phyloP scores from a whole-genome alignment of 2,888 invertebrate species.

The Unio delphinus region DNA sequence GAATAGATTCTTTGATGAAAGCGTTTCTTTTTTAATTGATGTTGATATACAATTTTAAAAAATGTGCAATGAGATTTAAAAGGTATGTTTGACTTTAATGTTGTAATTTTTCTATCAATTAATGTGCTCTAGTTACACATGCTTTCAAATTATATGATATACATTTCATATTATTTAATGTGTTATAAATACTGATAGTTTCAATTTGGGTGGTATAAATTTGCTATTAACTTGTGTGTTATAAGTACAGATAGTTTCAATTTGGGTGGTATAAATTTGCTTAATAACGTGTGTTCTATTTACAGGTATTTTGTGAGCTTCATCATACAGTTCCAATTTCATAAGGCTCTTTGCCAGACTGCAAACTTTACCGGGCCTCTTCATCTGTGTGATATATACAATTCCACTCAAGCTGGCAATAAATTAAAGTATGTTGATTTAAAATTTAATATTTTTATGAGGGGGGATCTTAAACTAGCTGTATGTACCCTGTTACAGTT shows the following conservation, averaged over 20 bases:
- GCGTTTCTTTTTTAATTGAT: too few relatives aligned
- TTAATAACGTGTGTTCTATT: slow-evolving; percentile 6
- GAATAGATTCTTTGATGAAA: too few relatives aligned
- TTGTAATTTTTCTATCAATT: too few relatives aligned
- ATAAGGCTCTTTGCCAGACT: slow-evolving; percentile 85
- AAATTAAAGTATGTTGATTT: slow-evolving; percentile 80
- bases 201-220: too few relatives aligned
- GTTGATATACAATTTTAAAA: too few relatives aligned
- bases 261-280: too few relatives aligned
- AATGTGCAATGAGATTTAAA: too few relatives aligned
- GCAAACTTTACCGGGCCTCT: slow-evolving; percentile 84
- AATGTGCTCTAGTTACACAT: slow-evolving; percentile 16
- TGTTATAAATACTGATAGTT: slow-evolving; percentile 28
- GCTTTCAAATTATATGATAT: too few relatives aligned
- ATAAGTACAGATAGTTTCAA: slow-evolving; percentile 27
- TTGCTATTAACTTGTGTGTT: background rate
- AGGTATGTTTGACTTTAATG: too few relatives aligned
- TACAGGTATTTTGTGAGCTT: slow-evolving; percentile 81
- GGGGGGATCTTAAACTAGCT: too few relatives aligned
- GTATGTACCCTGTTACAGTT: too few relatives aligned
- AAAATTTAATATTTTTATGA: background rate
- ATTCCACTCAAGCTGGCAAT: slow-evolving; percentile 87
- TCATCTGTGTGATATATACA: slow-evolving; percentile 92
- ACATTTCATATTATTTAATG: too few relatives aligned
- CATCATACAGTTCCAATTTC: slow-evolving; percentile 92